These are phyloP conservation scores for Sula dactylatra DNA, from an alignment of 2,113 vertebrate genomes.

Conservation along the genomic window DNA sequence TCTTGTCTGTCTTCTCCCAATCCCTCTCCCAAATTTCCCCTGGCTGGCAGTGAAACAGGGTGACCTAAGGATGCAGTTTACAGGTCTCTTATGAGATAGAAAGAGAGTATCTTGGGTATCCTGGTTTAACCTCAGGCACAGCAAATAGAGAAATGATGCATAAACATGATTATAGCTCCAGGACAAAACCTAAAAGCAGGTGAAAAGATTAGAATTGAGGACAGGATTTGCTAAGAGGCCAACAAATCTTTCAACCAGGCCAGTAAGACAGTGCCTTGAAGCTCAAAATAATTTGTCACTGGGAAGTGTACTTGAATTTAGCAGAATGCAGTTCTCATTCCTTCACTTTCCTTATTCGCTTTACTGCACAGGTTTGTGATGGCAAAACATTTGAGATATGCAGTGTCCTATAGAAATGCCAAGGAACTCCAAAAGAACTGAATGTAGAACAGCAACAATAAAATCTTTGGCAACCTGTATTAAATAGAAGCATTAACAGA, in stretches of 20 bases:
- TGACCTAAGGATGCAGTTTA: background rate
- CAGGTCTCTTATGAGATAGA: background rate
- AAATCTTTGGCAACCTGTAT: background rate
- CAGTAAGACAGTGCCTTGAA: background rate
- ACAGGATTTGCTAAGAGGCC: background rate
- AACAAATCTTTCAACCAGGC: background rate
- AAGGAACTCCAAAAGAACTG: background rate
- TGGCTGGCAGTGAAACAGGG: background rate
- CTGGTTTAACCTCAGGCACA: background rate
- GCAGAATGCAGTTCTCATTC: background rate
- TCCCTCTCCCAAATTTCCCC: background rate
- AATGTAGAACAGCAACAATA: background rate
- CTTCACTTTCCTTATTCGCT: background rate
- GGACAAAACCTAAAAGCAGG: background rate
- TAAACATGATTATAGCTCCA: background rate
- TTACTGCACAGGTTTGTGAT: background rate
- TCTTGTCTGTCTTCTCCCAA: background rate
- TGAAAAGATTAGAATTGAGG: background rate
- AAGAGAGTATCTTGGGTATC: background rate
- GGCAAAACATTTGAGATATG: background rate
- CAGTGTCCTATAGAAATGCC: background rate
- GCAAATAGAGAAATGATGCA: background rate
- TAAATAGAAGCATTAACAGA: background rate
- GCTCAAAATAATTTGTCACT: background rate
- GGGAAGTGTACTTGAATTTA: background rate